phyloP scores from a whole-genome alignment of 2,888 invertebrate species.

The Ectemnius cavifrons region DNA sequence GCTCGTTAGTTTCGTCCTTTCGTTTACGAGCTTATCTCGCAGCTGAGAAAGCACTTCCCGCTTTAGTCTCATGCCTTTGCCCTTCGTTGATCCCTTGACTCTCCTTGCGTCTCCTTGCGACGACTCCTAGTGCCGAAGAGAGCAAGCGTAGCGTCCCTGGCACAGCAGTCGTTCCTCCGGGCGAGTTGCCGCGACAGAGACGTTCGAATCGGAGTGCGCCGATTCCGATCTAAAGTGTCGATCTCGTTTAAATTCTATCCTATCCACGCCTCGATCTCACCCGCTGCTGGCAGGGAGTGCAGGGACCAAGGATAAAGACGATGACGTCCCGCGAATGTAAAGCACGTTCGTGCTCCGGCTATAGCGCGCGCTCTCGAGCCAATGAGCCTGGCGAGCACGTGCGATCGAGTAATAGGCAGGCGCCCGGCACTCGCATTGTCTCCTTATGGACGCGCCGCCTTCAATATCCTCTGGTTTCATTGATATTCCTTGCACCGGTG shows the following conservation, averaged over 20 bases:
- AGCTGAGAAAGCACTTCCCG: slow-evolving; percentile 29
- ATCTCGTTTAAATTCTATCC: slow-evolving; percentile 28
- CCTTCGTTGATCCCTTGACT: not conserved
- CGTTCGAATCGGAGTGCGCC: slow-evolving; percentile 17
- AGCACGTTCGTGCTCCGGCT: slow-evolving; percentile 54
- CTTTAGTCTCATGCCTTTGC: not conserved
- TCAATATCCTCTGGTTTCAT: slow-evolving; percentile 32
- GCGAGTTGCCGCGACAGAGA: slow-evolving; percentile 18
- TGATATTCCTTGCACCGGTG: slow-evolving; percentile 18
- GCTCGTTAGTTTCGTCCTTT: slow-evolving; percentile 33
- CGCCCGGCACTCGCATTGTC: slow-evolving; percentile 11
- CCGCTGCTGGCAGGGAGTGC: slow-evolving; percentile 19
- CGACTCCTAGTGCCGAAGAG: too few relatives aligned
- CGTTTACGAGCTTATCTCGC: slow-evolving; percentile 23
- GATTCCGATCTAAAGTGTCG: slow-evolving; percentile 24
- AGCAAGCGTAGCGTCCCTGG: too few relatives aligned
- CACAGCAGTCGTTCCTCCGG: too few relatives aligned
- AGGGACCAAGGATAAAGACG: slow-evolving; percentile 35
- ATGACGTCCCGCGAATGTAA: slow-evolving; percentile 53
- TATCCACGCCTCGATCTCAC: slow-evolving; percentile 18
- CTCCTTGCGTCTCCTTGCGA: too few relatives aligned
- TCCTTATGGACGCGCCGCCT: slow-evolving; percentile 31
- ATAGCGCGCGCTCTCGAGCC: slow-evolving; percentile 39
- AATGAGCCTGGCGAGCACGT: slow-evolving; percentile 29
- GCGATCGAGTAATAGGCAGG: slow-evolving; percentile 39